These are phyloP conservation scores for Delphinapterus leucas DNA, from an alignment of 2,113 vertebrate genomes.

Conservation along the genomic window DNA sequence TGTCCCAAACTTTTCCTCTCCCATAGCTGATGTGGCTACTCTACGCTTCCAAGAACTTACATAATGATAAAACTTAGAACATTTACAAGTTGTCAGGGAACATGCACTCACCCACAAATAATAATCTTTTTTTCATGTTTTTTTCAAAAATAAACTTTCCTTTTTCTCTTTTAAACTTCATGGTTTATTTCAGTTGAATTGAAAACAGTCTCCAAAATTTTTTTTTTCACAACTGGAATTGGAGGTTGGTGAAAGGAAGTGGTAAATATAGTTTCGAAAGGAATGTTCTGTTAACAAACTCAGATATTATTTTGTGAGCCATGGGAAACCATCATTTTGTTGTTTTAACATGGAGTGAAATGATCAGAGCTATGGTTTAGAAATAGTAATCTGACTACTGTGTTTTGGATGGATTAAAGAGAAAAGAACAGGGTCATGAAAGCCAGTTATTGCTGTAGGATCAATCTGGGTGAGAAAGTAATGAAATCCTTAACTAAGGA, in stretches of 20 bases:
- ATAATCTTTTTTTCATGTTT: neutral
- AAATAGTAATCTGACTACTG: neutral
- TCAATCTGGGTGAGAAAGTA: neutral
- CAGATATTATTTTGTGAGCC: neutral
- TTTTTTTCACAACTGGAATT: slow-evolving; percentile 7
- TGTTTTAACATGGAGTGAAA: slow-evolving; percentile 2
- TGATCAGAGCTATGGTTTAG: neutral
- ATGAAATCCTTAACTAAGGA: neutral
- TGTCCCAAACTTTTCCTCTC: slow-evolving; percentile 49
- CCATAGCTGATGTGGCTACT: slow-evolving; percentile 62
- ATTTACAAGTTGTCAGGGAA: slow-evolving; percentile 68
- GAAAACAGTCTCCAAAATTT: neutral
- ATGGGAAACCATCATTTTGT: neutral
- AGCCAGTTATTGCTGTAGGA: neutral
- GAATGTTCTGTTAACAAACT: slow-evolving; percentile 30
- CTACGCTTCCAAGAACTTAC: slow-evolving; percentile 53
- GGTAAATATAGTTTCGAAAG: slow-evolving; percentile 5
- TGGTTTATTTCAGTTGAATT: slow-evolving; percentile 8
- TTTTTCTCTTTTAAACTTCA: neutral
- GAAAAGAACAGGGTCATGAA: neutral
- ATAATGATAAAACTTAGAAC: slow-evolving; percentile 66
- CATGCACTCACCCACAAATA: slow-evolving; percentile 47
- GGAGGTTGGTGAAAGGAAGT: neutral
- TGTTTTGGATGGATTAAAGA: neutral
- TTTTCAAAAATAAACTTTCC: neutral